Percentiles rank a stretch among this genome's conserved stretches.
These are phyloP conservation scores for Cydia fagiglandana DNA, from an alignment of 1,140 invertebrate genomes.

Conservation along the genomic window DNA sequence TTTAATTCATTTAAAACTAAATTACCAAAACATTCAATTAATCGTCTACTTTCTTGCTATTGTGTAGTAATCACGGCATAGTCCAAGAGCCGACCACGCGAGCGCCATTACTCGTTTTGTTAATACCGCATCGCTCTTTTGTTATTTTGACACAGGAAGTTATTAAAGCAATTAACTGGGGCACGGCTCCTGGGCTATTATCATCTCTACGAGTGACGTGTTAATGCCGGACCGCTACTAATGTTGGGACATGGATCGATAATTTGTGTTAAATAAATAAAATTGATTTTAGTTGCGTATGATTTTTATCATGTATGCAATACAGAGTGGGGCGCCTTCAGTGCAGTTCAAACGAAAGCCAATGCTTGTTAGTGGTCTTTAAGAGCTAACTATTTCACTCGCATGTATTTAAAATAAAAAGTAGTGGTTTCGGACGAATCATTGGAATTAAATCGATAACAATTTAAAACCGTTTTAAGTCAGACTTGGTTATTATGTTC, in stretches of 20 bases:
- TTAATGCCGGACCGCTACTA: slow-evolving; percentile 70
- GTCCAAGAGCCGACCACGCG: slow-evolving; percentile 46
- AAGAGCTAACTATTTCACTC: too few relatives aligned
- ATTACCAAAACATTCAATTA: slow-evolving; percentile 24
- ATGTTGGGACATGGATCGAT: slow-evolving; percentile 52
- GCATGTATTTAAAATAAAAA: too few relatives aligned
- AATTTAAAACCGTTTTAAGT: too few relatives aligned
- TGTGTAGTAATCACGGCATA: slow-evolving; percentile 46
- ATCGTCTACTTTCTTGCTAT: slow-evolving; percentile 1
- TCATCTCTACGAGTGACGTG: slow-evolving; percentile 77
- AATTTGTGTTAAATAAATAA: slow-evolving; percentile 29
- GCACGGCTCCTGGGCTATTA: slow-evolving; percentile 75
- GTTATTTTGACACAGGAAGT: slow-evolving; percentile 80
- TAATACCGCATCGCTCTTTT: slow-evolving; percentile 69
- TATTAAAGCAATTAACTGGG: slow-evolving; percentile 78
- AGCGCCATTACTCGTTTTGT: slow-evolving; percentile 57
- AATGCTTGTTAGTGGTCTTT: too few relatives aligned
- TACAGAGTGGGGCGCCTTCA: too few relatives aligned
- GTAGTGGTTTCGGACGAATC: too few relatives aligned
- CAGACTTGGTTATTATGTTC: too few relatives aligned
- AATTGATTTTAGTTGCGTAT: slow-evolving; percentile 14
- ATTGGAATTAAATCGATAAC: too few relatives aligned
- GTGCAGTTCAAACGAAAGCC: too few relatives aligned
- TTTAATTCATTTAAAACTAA: slow-evolving; percentile 16
- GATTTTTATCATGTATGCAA: background rate